Evolutionary conservation across 2,888 invertebrate genomes (phyloP).

Genomic region (Andricus quercusramuli): DNA sequence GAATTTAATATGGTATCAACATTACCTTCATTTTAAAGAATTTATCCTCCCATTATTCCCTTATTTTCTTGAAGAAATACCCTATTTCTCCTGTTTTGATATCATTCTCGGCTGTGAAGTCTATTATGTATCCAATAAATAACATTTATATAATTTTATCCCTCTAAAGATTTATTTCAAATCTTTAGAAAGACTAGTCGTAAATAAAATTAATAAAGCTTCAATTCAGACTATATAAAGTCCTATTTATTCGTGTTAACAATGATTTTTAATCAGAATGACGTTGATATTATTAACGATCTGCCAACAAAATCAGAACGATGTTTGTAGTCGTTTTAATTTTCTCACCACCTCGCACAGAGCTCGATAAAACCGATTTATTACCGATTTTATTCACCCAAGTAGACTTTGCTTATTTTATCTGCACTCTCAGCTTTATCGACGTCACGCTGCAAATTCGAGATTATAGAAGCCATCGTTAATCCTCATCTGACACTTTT

Average conservation of each 20-base stretch:
- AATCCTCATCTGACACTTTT: constrained; percentile 6
- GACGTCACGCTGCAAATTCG: constrained; percentile 17
- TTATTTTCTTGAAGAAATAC: no score
- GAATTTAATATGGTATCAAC: no score
- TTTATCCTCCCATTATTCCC: no score
- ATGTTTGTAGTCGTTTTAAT: constrained; percentile 28
- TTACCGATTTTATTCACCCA: constrained; percentile 34
- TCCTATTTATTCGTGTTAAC: not conserved
- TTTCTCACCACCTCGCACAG: constrained; percentile 28
- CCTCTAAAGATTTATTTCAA: not conserved
- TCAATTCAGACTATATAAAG: not conserved
- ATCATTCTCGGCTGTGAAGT: no score
- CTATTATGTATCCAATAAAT: not conserved
- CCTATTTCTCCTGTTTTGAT: no score
- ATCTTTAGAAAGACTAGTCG: not conserved
- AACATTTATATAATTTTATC: not conserved
- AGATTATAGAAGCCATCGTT: constrained; percentile 19
- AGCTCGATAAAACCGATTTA: constrained; percentile 41
- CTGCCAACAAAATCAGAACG: constrained; percentile 33
- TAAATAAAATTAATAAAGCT: not conserved
- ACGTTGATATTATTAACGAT: constrained; percentile 33
- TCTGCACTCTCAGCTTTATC: constrained; percentile 24
- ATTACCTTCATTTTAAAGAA: no score
- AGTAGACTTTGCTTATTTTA: constrained; percentile 36
- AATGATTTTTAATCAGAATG: constrained; percentile 29